Evolutionary conservation across 2,113 vertebrate species (phyloP), one percentile per base, ranked within the genome.

Genomic region (Epinephelus fuscoguttatus): DNA sequence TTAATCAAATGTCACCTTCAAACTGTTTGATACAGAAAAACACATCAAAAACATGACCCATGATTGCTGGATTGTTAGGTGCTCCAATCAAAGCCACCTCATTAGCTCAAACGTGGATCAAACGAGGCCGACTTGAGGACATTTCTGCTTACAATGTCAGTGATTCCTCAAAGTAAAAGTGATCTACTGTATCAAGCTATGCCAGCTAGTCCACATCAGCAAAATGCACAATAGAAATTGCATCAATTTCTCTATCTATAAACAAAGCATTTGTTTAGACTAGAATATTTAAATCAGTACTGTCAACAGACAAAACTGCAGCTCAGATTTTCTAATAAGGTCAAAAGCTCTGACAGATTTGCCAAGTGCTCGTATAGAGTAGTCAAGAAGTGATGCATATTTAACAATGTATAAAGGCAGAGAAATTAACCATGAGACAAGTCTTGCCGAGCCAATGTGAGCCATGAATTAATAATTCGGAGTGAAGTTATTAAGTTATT

Each of bases 401-500:
- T 95, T 94, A 92, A 95, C 89, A 73, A 73, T 23, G 81, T 90
- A 81, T 89, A 90, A 91, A 94, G 85, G 84, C 90, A 87, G 81
- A 85, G 78, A 91, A 89, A 95, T 94, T 88, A 92, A 89, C 86
- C 74, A 79, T 45, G 53, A 91, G 89, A 89, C 82, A 30, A 88
- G 89, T 81, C 78, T 87, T 71, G 88, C 87, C 2, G 81, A 93
- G 87, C 72, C 72, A 82, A 81, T 64, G 82, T 70, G 77, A 74
- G 59, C 69, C 91, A 94, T 94, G 91, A 94, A 95, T 94, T 92
- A 95, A 86, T 94, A 86, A 95, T 94, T 88, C 4, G 67, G 72
- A 84, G 76, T 59, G 4, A 86, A 93, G 89, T 94, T 95, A 95
- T 94, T 93, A 94, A 94, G 91, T 94, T 94, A 95, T 94, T 95